A percentile compares a stretch with the other conserved stretches of the same genome.
Conservation (phyloP, 2,797 vertebrate genomes). For the Echiichthys vipera region DNA sequence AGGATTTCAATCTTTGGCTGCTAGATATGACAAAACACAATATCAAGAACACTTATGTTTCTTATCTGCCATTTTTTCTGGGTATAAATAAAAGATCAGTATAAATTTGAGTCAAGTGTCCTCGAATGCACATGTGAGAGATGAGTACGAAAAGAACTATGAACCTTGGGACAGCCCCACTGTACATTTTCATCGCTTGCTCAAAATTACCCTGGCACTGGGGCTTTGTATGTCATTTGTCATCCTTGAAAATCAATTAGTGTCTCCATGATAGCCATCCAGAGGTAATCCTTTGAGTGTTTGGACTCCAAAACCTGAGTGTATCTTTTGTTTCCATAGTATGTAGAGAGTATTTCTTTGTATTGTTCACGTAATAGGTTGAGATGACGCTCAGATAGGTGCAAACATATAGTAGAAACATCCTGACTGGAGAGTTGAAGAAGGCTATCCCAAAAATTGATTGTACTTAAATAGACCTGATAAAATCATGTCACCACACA, state of each 20-base stretch:
- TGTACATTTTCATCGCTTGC: constrained; percentile 80
- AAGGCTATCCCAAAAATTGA: constrained; percentile 48
- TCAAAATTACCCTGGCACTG: constrained; percentile 83
- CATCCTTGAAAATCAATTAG: constrained; percentile 87
- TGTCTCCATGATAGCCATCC: constrained; percentile 76
- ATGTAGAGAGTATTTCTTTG: constrained; percentile 44
- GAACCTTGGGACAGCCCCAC: constrained; percentile 81
- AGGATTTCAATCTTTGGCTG: constrained; percentile 99
- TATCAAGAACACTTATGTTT: constrained; percentile 99
- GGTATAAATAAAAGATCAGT: constrained; percentile 99
- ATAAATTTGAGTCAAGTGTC: constrained; percentile 94
- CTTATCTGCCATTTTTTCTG: constrained; percentile 99
- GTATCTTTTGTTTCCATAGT: constrained; percentile 49
- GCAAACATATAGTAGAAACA: constrained; percentile 22
- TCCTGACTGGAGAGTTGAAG: constrained; percentile 31
- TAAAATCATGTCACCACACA: constrained; percentile 30
- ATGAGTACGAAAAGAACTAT: constrained; percentile 83
- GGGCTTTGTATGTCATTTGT: constrained; percentile 80
- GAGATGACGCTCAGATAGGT: constrained; percentile 31
- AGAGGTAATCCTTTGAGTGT: constrained; percentile 72
- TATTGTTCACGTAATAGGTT: constrained; percentile 31
- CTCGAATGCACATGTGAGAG: constrained; percentile 84
- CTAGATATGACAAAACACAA: constrained; percentile 99
- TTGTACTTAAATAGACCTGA: constrained; percentile 18
- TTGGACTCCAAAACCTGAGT: constrained; percentile 50